phyloP scores from a whole-genome alignment of 2,888 invertebrate species.

The Liopterus haemorrhoidalis region DNA sequence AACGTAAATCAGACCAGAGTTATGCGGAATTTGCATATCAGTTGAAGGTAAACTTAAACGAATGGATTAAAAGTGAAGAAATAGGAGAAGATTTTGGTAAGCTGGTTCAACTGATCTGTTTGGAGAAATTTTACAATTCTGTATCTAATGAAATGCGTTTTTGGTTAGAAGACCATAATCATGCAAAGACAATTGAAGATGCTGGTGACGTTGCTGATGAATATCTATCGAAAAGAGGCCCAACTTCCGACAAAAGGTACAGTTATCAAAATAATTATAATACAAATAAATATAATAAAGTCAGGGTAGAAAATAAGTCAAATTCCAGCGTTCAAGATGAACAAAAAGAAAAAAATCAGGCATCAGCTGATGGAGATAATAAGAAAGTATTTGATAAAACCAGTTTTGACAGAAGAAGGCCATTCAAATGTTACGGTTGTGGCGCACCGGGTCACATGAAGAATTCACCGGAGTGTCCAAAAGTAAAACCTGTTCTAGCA shows the following conservation, averaged over 20 bases:
- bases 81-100: neutral
- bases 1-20: constrained; percentile 5
- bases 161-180: constrained; percentile 3
- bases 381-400: constrained; percentile 1
- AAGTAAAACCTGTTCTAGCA: neutral
- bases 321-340: no score
- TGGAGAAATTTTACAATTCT: constrained; percentile 7
- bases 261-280: neutral
- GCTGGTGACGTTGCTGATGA: constrained; percentile 1
- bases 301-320: no score
- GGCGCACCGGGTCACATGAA: neutral
- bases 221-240: neutral
- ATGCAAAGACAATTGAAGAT: neutral
- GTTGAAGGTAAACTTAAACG: constrained; percentile 3
- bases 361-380: neutral
- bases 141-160: constrained; percentile 1
- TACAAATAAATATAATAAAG: no score
- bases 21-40: constrained; percentile 9
- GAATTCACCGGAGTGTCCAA: constrained; percentile 8
- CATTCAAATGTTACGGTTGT: constrained; percentile 7
- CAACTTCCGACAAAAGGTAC: neutral
- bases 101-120: constrained; percentile 3
- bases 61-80: constrained; percentile 4
- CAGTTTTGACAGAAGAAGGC: constrained; percentile 7
- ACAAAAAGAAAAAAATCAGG: no score